phyloP scores from a whole-genome alignment of 2,888 invertebrate genomes.

The Brassicogethes aeneus region DNA sequence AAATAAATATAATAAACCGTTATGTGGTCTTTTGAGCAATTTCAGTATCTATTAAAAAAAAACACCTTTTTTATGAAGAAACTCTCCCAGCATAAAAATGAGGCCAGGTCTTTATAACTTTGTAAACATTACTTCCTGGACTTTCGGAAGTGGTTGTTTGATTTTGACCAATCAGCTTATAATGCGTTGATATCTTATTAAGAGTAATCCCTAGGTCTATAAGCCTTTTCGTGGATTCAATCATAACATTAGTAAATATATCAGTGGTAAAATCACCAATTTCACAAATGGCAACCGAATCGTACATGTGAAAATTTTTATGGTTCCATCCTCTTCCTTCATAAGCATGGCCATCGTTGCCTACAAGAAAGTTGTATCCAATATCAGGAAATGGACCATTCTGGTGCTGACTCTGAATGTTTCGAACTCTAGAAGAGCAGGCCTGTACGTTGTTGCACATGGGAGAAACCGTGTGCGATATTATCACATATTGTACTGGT shows the following conservation, averaged over 20 bases:
- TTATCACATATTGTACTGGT: conserved; percentile 42
- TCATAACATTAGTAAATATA: conserved; percentile 37
- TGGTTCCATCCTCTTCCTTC: conserved; percentile 46
- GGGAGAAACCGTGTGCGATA: conserved; percentile 45
- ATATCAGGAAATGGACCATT: conserved; percentile 41
- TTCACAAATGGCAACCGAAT: conserved; percentile 42
- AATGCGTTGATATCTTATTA: conserved; percentile 38
- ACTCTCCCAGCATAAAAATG: too few species aligned
- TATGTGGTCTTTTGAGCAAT: too few species aligned
- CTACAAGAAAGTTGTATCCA: conserved; percentile 44
- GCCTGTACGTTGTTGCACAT: conserved; percentile 37
- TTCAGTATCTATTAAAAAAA: too few species aligned
- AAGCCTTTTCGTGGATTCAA: conserved; percentile 40
- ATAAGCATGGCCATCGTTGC: conserved; percentile 48
- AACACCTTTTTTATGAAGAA: too few species aligned
- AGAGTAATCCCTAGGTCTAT: conserved; percentile 39
- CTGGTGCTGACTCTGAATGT: conserved; percentile 42
- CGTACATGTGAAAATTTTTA: conserved; percentile 44
- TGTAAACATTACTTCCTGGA: conserved; percentile 44
- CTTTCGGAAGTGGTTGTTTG: conserved; percentile 43
- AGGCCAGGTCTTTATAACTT: conserved; percentile 43
- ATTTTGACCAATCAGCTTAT: conserved; percentile 45
- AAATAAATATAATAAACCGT: too few species aligned
- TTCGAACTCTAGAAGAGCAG: conserved; percentile 41
- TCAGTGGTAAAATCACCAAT: conserved; percentile 44